A percentile compares a stretch with the other conserved stretches of the same genome.
Evolutionary conservation across 2,113 vertebrate species (phyloP).

Genomic region (Tachysurus vachellii): DNA sequence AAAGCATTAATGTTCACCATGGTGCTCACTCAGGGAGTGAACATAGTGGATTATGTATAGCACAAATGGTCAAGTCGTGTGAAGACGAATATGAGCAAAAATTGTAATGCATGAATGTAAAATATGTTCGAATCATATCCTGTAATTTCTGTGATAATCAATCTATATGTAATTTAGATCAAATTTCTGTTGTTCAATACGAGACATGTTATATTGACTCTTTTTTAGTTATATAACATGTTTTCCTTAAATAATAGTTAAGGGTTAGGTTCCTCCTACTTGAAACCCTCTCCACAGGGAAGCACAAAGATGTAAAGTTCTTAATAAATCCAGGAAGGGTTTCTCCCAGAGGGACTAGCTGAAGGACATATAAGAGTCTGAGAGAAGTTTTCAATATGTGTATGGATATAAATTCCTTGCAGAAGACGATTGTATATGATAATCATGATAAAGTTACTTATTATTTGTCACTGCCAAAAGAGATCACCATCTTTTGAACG

Average conservation of each 20-base stretch:
- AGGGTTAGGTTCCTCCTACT: background rate
- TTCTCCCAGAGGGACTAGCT: background rate
- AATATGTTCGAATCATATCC: background rate
- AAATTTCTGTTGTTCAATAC: background rate
- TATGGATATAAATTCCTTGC: background rate
- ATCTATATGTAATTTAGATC: background rate
- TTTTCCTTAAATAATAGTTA: background rate
- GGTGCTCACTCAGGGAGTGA: slow-evolving; percentile 2
- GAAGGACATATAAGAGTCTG: background rate
- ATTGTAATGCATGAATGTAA: background rate
- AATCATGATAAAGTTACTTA: background rate
- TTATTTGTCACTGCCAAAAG: background rate
- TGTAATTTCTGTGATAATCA: background rate
- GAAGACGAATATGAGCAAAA: background rate
- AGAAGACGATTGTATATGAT: background rate
- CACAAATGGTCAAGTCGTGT: background rate
- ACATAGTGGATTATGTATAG: background rate
- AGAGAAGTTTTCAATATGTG: background rate
- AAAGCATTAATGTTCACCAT: slow-evolving; percentile 18
- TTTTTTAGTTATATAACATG: background rate
- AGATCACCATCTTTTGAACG: background rate
- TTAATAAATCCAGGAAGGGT: background rate
- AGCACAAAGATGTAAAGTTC: background rate
- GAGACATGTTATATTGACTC: background rate
- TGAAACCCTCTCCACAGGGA: background rate